Conservation (phyloP, 2,797 vertebrate species). For the Kryptopterus vitreolus region DNA sequence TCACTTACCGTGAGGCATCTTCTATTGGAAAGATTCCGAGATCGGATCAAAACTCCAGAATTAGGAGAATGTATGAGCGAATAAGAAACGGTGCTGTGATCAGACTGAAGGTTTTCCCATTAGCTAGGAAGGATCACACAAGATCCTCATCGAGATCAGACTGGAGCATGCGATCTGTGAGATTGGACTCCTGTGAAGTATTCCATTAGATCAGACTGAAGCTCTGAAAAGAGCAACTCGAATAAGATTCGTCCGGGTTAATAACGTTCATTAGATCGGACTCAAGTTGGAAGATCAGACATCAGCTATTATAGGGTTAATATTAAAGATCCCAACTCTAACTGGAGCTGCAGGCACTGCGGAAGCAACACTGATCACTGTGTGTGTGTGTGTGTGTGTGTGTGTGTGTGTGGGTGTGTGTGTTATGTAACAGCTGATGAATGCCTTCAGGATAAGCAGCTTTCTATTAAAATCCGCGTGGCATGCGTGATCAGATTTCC, state of each 20-base stretch:
- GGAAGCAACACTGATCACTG: neutral
- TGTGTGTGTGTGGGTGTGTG: neutral
- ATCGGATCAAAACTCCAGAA: neutral
- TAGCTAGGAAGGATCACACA: neutral
- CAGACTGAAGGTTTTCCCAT: neutral
- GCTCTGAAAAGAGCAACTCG: neutral
- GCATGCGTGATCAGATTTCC: constrained; percentile 5
- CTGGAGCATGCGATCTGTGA: neutral
- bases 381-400: neutral
- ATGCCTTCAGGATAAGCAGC: constrained; percentile 10
- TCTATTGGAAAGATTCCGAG: neutral
- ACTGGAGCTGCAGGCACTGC: neutral
- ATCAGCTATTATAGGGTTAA: neutral
- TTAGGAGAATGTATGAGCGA: neutral
- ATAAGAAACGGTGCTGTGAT: neutral
- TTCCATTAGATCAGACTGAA: neutral
- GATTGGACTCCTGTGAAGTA: neutral
- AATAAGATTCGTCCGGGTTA: neutral
- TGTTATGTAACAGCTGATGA: constrained; percentile 23
- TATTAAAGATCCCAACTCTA: neutral
- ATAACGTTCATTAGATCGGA: neutral
- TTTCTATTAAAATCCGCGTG: constrained; percentile 25
- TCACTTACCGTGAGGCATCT: neutral
- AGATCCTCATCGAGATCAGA: too few species aligned
- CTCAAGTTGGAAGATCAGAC: neutral